phyloP scores from a whole-genome alignment of 1,140 invertebrate genomes.

The Lucilia sericata region DNA sequence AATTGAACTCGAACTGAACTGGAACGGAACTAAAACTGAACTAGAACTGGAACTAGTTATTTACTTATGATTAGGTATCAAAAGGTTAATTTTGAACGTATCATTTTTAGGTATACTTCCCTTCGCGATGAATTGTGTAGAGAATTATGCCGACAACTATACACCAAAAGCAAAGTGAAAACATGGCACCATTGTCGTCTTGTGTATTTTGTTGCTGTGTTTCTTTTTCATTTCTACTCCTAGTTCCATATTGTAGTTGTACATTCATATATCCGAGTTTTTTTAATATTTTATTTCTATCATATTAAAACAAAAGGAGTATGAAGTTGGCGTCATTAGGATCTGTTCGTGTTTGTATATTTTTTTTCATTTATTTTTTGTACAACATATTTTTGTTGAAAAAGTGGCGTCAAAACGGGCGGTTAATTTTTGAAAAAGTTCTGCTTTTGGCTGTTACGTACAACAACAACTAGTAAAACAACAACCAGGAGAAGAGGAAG shows the following conservation, averaged over 20 bases:
- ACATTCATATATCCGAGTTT: neutral
- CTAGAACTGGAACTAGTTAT: too few species aligned
- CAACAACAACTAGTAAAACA: neutral
- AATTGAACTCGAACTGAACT: too few species aligned
- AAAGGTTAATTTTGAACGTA: too few species aligned
- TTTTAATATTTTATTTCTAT: neutral
- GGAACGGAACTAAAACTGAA: too few species aligned
- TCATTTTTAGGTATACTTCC: neutral
- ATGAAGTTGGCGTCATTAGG: slow-evolving; percentile 23
- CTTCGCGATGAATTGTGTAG: neutral
- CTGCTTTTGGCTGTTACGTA: neutral
- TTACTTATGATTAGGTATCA: too few species aligned
- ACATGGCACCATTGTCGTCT: slow-evolving; percentile 22
- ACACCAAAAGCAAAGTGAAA: slow-evolving; percentile 18
- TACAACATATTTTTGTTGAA: neutral
- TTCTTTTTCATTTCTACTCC: neutral
- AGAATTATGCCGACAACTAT: slow-evolving; percentile 21
- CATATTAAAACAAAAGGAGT: slow-evolving; percentile 24
- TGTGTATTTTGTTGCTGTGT: neutral
- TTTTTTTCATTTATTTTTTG: neutral
- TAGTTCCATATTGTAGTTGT: neutral
- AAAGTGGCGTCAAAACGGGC: slow-evolving; percentile 14
- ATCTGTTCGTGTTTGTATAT: neutral
- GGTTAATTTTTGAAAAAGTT: slow-evolving; percentile 12
- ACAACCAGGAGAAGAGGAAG: neutral